Conservation (phyloP, 2,888 invertebrate species). For the Rhorus exstirpatorius region DNA sequence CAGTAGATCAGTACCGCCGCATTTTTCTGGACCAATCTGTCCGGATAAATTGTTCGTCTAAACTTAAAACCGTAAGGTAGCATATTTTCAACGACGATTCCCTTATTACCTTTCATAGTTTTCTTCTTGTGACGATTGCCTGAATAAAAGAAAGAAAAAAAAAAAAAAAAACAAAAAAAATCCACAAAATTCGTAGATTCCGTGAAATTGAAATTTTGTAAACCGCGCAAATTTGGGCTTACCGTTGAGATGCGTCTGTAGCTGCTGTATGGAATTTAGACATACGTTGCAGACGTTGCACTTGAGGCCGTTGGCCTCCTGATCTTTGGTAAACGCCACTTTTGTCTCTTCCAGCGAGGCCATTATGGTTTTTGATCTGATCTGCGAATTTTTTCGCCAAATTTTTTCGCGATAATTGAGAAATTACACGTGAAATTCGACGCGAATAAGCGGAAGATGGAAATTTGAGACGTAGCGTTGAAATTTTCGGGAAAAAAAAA, state of each 20-base stretch:
- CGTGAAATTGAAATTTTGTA: no score
- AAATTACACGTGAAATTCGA: no score
- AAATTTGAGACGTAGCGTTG: constrained; percentile 21
- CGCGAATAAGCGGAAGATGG: no score
- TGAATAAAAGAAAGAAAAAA: constrained; percentile 70
- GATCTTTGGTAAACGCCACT: constrained; percentile 83
- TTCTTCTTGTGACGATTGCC: constrained; percentile 85
- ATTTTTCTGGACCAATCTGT: constrained; percentile 81
- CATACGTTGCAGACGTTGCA: constrained; percentile 86
- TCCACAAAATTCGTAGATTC: constrained; percentile 13
- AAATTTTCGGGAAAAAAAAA: constrained; percentile 6
- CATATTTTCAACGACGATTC: constrained; percentile 77
- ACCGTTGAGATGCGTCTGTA: constrained; percentile 86
- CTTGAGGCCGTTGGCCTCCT: constrained; percentile 84
- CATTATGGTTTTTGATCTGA: constrained; percentile 84
- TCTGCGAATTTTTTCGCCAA: no score
- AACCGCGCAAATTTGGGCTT: constrained; percentile 50
- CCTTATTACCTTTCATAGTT: constrained; percentile 84
- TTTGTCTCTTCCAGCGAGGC: constrained; percentile 84
- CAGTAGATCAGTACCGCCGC: constrained; percentile 81
- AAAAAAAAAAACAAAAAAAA: neutral
- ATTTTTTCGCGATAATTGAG: no score
- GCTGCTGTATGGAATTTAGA: constrained; percentile 86
- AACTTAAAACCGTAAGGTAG: constrained; percentile 80
- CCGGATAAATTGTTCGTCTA: constrained; percentile 81